phyloP scores from a whole-genome alignment of 2,797 vertebrate species.

The Chrysocyon brachyurus region DNA sequence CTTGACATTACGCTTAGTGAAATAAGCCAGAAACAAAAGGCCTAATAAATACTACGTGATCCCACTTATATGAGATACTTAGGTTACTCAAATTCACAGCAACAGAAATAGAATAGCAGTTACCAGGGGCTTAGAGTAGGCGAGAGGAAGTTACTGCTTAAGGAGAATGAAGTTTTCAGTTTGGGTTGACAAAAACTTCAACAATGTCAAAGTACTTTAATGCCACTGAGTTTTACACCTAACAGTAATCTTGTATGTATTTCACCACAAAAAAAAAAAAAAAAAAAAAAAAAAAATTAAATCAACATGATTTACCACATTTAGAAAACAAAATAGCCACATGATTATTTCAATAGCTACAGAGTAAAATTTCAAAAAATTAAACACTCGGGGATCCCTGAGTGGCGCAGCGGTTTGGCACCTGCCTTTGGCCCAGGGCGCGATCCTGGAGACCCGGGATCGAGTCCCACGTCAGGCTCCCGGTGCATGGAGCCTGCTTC shows the following conservation, averaged over 20 bases:
- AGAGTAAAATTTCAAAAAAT: neutral
- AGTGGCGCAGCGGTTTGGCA: too few species aligned
- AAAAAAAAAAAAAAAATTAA: neutral
- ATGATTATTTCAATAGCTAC: neutral
- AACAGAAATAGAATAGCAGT: neutral
- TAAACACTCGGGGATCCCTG: neutral
- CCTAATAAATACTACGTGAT: neutral
- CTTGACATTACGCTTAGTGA: neutral
- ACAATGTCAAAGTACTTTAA: constrained; percentile 5
- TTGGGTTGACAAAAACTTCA: neutral
- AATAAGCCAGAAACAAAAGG: neutral
- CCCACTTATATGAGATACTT: neutral
- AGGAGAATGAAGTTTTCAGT: neutral
- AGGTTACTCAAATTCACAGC: neutral
- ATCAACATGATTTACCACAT: constrained; percentile 1
- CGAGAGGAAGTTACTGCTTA: neutral
- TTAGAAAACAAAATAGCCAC: neutral
- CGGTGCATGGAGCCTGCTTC: too few species aligned
- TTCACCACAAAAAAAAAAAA: neutral
- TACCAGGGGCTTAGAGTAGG: neutral
- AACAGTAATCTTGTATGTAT: neutral
- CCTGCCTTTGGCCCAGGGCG: too few species aligned
- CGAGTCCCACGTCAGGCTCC: too few species aligned
- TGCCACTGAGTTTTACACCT: neutral
- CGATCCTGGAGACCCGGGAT: too few species aligned